Conservation (phyloP, 1,140 invertebrate species). For the Leptoteleia sp. region DNA sequence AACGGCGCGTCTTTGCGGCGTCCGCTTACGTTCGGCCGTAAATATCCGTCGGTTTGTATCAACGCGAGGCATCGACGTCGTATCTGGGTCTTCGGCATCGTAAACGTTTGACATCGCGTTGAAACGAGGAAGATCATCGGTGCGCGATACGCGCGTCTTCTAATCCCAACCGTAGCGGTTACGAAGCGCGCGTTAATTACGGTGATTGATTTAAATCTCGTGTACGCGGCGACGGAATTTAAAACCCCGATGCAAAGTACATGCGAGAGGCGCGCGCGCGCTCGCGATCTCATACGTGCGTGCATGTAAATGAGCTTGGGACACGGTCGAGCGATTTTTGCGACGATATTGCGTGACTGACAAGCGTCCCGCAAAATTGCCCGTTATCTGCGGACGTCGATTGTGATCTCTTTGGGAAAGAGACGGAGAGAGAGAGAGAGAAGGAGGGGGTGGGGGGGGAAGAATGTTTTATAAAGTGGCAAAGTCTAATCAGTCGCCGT, state of each 20-base stretch:
- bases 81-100: slow-evolving; percentile 21
- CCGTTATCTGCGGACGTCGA: slow-evolving; percentile 46
- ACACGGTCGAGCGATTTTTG: slow-evolving; percentile 42
- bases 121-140: slow-evolving; percentile 28
- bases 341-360: slow-evolving; percentile 60
- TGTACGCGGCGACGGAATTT: slow-evolving; percentile 67
- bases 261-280: slow-evolving; percentile 46
- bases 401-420: slow-evolving; percentile 21
- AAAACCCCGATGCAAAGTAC: slow-evolving; percentile 57
- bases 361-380: slow-evolving; percentile 32
- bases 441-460: too few species aligned
- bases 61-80: slow-evolving; percentile 29
- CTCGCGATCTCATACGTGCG: slow-evolving; percentile 34
- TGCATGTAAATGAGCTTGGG: slow-evolving; percentile 57
- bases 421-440: too few species aligned
- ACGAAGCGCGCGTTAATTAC: slow-evolving; percentile 77
- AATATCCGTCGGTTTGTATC: slow-evolving; percentile 54
- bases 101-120: slow-evolving; percentile 37
- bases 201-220: slow-evolving; percentile 76
- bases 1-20: slow-evolving; percentile 22
- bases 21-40: slow-evolving; percentile 53
- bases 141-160: slow-evolving; percentile 30
- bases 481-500: too few species aligned
- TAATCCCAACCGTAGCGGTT: slow-evolving; percentile 70
- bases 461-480: too few species aligned